A percentile compares a stretch with the other conserved stretches of the same genome.
Conservation (phyloP, 2,797 vertebrate species). For the Hoplostethus mediterraneus region DNA sequence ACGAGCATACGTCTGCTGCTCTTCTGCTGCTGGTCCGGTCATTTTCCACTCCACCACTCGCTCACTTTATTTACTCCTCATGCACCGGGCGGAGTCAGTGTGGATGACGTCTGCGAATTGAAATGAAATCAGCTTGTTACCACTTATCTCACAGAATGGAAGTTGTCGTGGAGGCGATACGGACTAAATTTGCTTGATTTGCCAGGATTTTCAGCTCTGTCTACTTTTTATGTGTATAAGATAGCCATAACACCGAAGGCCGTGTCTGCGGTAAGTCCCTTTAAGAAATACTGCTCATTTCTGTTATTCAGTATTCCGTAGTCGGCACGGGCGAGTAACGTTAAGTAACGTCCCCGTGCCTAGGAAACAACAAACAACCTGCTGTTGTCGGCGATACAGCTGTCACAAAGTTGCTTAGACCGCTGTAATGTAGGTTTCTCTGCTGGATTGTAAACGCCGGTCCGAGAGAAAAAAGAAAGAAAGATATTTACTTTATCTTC, state of each 20-base stretch:
- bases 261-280: conserved; percentile 62
- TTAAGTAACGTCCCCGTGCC: conserved; percentile 1
- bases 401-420: neutral
- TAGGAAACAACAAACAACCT: conserved; percentile 32
- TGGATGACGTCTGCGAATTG: conserved; percentile 74
- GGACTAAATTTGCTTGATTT: conserved; percentile 72
- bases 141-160: conserved; percentile 78
- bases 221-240: neutral
- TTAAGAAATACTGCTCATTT: neutral
- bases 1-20: fast-evolving
- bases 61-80: conserved; percentile 64
- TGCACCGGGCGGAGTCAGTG: conserved; percentile 73
- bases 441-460: fast-evolving
- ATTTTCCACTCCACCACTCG: too few species aligned
- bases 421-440: fast-evolving
- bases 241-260: conserved; percentile 42
- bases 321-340: neutral
- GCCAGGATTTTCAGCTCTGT: conserved; percentile 60
- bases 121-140: conserved; percentile 69
- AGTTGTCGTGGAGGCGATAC: conserved; percentile 67
- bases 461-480: neutral
- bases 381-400: conserved; percentile 15
- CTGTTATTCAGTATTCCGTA: neutral
- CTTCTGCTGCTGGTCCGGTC: too few species aligned
- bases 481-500: fast-evolving